These are phyloP conservation scores for Rhinophrynus dorsalis DNA, from an alignment of 2,797 vertebrate genomes.

Conservation along the genomic window DNA sequence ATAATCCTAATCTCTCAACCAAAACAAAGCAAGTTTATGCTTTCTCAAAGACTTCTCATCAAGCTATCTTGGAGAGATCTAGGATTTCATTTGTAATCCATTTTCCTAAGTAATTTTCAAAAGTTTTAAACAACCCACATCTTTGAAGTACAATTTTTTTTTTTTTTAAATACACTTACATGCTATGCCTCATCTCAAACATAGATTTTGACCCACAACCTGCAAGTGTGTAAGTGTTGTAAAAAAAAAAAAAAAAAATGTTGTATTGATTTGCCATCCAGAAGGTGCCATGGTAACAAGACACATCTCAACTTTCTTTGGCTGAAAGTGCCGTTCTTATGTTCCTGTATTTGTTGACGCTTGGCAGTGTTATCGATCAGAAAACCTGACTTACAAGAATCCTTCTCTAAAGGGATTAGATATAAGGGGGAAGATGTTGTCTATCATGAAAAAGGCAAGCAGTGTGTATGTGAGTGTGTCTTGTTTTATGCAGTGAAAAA, in stretches of 20 bases:
- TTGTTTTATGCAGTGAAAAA: too few species aligned
- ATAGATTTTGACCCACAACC: not conserved
- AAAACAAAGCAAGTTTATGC: too few species aligned
- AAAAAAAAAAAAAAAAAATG: slow-evolving; percentile 5
- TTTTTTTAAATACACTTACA: not conserved
- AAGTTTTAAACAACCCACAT: too few species aligned
- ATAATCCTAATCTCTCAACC: too few species aligned
- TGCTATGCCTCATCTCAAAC: not conserved
- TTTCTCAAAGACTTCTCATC: not conserved
- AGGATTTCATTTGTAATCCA: not conserved
- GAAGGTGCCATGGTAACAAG: slow-evolving; percentile 9
- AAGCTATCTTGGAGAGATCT: not conserved
- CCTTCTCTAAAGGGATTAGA: not conserved
- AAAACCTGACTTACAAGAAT: not conserved
- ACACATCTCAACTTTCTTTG: not conserved
- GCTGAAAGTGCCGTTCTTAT: not conserved
- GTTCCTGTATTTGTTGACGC: slow-evolving; percentile 1
- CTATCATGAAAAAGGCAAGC: not conserved
- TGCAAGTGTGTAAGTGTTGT: not conserved
- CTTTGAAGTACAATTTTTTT: too few species aligned
- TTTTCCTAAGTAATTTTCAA: too few species aligned
- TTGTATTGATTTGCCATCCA: slow-evolving; percentile 12
- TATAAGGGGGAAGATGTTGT: not conserved
- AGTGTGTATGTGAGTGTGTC: too few species aligned
- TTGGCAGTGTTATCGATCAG: slow-evolving; percentile 6